Base-by-base conservation (phyloP, 1,140 invertebrate species). In the Apis cerana region DNA sequence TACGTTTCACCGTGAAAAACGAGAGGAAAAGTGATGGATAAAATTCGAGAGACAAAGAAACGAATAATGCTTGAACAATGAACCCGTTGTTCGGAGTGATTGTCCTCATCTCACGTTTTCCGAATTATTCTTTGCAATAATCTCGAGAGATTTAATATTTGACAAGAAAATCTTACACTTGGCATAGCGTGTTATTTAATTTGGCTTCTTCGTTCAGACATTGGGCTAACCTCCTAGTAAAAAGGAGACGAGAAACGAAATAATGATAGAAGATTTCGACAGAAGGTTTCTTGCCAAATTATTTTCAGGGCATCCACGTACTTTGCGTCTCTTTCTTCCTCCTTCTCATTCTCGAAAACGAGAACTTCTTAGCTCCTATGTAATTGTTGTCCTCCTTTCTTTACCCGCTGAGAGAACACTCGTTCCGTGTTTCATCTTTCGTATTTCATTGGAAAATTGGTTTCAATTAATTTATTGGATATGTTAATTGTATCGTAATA, bases 261-360 rank as follows among this genome's bases (percentile, higher is more conserved):
- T 76, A 69, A 80, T 58, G 74, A 69, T 48, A 43, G 33, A 43
- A 69, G 1, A 19, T 56, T 54, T 69, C 74, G 56, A 23, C 74
- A 77, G 23, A 69, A 65, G 33, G 56, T 33, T 48, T 13, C 54
- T 7, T 75, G 74, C 80, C 74, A 82, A 82, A 77, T 59, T 33
- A 76, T 61, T 79, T 82, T 62, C 56, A 21, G 17, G 19, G 10
- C 21, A 4, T 54, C 43, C 11, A 9, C 27, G 7, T 27, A 48
- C 13, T 4, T 33, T 9, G 52, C 2, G 27, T 64, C 27, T 64
- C 27, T 19, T 27, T 33, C 15, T 19, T 23, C 19, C 33, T 33
- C 5, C 2, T 15, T 61, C 17, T 21, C 48, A 15, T 8, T n/a
- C 15, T 50, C 23, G 12, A 11, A 52, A 64, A 62, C 12, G 11